Percentiles rank a stretch among this genome's conserved stretches.
Evolutionary conservation across 2,797 vertebrate genomes (phyloP).

Genomic region (Dromococcyx pavoninus): DNA sequence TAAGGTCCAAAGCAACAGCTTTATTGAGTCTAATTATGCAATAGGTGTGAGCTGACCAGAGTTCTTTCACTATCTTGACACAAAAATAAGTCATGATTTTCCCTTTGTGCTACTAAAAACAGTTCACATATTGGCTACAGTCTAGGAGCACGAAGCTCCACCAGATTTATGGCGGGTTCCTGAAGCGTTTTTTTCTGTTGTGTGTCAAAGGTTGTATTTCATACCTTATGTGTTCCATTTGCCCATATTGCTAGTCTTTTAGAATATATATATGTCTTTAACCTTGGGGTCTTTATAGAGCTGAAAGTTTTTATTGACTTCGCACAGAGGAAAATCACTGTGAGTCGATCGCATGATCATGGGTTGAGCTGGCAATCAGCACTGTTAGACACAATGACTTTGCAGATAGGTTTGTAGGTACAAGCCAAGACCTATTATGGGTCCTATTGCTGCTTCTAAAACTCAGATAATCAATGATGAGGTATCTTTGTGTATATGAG

Average conservation of each 20-base stretch:
- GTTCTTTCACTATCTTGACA: neutral
- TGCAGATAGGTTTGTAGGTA: rapidly evolving
- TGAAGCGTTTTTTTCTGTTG: neutral
- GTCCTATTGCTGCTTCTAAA: neutral
- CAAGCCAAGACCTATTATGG: neutral
- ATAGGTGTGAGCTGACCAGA: neutral
- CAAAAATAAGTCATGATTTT: neutral
- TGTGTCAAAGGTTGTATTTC: neutral
- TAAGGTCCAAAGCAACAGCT: neutral
- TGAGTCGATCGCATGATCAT: rapidly evolving
- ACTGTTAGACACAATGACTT: neutral
- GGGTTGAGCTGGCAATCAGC: neutral
- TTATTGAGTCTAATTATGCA: neutral
- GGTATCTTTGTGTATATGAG: neutral
- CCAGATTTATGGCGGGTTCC: neutral
- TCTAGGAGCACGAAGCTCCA: neutral
- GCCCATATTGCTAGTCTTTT: neutral
- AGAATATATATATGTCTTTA: neutral
- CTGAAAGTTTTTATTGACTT: neutral
- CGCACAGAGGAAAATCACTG: neutral
- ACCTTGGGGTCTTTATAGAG: neutral
- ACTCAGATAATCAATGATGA: neutral
- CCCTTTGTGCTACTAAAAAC: neutral
- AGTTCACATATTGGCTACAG: neutral
- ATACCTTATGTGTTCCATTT: neutral